Evolutionary conservation across 2,888 invertebrate genomes (phyloP).

Genomic region (Campoplex nolae): DNA sequence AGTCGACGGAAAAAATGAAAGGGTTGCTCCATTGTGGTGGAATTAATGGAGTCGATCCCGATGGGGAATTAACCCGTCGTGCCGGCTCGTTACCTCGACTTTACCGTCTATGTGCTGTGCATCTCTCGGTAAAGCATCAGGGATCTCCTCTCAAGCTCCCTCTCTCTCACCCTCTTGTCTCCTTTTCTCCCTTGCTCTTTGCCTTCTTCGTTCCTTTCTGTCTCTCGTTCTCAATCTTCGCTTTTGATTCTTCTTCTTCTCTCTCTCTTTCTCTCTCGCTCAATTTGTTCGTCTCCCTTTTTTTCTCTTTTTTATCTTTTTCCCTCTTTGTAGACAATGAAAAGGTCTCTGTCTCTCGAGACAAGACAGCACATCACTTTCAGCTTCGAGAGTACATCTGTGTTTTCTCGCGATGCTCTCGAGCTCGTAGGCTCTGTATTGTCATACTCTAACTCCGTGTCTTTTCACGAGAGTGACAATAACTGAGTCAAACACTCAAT

Average conservation of each 20-base stretch:
- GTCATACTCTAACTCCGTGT: constrained; percentile 1
- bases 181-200: neutral
- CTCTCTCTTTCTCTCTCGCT: neutral
- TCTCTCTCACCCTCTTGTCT: neutral
- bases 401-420: constrained; percentile 24
- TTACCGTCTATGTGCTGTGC: constrained; percentile 7
- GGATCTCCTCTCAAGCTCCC: neutral
- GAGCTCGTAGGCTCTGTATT: constrained; percentile 22
- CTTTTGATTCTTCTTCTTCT: neutral
- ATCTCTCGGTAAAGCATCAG: constrained; percentile 19
- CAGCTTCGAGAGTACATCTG: constrained; percentile 27
- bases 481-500: constrained; percentile 49
- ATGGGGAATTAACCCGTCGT: constrained; percentile 52
- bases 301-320: neutral
- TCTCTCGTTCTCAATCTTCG: neutral
- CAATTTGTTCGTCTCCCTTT: neutral
- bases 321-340: constrained; percentile 15
- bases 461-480: constrained; percentile 23
- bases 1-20: constrained; percentile 18
- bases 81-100: constrained; percentile 57
- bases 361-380: constrained; percentile 36
- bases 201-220: neutral
- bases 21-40: constrained; percentile 49
- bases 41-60: constrained; percentile 60
- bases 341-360: constrained; percentile 48